phyloP scores from a whole-genome alignment of 2,888 invertebrate species.

The Julus scandinavius region DNA sequence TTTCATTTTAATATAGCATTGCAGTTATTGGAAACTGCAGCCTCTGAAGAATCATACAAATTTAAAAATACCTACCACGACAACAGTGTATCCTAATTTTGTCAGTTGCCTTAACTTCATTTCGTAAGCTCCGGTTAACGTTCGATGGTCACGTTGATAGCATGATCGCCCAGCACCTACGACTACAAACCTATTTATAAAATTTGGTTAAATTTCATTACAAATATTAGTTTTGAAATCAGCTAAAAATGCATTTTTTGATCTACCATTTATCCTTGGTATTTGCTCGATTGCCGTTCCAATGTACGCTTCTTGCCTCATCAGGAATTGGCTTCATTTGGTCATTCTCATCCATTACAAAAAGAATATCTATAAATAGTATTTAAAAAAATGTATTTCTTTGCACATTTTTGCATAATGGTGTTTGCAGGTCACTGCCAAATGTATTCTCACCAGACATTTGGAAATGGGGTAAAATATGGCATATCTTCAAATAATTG shows the following conservation, averaged over 20 bases:
- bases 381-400: neutral
- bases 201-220: neutral
- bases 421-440: neutral
- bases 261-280: constrained; percentile 43
- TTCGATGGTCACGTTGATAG: neutral
- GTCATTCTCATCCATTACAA: neutral
- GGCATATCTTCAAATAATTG: neutral
- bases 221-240: neutral
- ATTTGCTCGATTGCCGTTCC: neutral
- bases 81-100: constrained; percentile 18
- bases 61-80: neutral
- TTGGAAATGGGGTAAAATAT: constrained; percentile 48
- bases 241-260: neutral
- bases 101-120: constrained; percentile 36
- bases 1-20: too few relatives aligned
- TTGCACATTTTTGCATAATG: neutral
- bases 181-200: neutral
- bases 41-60: too few relatives aligned
- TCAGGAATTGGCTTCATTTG: neutral
- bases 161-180: constrained; percentile 10
- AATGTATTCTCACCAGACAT: neutral
- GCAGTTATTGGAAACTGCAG: too few relatives aligned
- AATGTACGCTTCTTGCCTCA: neutral
- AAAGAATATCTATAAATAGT: neutral
- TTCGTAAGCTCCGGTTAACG: neutral